Evolutionary conservation across 2,888 invertebrate species (phyloP), one percentile per base, ranked within the genome.

Genomic region (Falcaria lacertinaria): DNA sequence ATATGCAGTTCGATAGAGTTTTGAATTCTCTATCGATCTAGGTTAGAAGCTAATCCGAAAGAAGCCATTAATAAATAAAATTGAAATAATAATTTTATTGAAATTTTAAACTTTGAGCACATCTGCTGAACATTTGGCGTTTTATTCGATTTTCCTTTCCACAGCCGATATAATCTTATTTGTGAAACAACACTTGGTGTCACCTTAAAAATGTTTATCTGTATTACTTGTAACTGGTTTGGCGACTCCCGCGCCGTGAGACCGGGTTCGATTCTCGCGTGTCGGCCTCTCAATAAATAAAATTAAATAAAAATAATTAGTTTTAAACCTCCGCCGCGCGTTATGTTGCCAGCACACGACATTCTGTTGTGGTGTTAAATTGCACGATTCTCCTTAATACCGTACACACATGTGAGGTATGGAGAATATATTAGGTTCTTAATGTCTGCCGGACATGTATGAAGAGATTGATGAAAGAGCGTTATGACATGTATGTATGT

Each of bases 261-360:
- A 54, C 59, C 60, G 52, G 63, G 60, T 60, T 65, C 69, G 58
- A 61, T 56, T 62, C 69, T 80, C 66, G 76, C 81, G 80, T 80
- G 76, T 60, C 50, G 60, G 57, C 63, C 62, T 68, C 66, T 60
- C 74, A 80, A 80, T 82, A 85, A 83, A 85, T 74, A 80, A 83
- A 80, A 82, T 82, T 77, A 80, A 84, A 82, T 75, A 77, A 83
- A 82, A 78, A 82, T 77, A 84, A 83, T 83, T 82, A 78, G 76
- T 74, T 72, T 68, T 65, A 68, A 70, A 62, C 58, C 60, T 47
- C 51, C 51, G 47, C 56, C 52, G 54, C 57, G 61, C 66, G 73
- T 73, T 74, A 73, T 75, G 75, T 73, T 65, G 69, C 59, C 55
- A 44, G 69, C 69, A 76, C 83, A 81, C 79, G 82, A 64, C 74